Base-by-base conservation (phyloP, 2,797 vertebrate species). In the Falco naumanni region DNA sequence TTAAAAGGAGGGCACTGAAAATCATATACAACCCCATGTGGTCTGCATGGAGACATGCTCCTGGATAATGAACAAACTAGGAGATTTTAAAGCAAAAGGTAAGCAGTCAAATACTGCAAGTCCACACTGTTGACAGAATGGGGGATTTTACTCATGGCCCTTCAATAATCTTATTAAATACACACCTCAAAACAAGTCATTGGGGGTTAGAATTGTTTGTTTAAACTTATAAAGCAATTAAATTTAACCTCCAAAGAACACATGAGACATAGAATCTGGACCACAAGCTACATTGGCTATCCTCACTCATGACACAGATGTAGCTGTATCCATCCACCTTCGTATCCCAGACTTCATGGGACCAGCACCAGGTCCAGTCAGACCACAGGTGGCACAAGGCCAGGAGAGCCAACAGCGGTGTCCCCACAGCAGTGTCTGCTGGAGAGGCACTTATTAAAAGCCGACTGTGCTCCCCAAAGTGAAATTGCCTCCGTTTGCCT, bases 161-260 rank as follows among this genome's bases (percentile, higher is more conserved):
- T 90, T 84, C 72, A 84, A 45, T 65, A 56, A 60, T 45, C 33
- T 71, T 76, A 53, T 31, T 64, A 88, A 96, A 88, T 24, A 45
- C 1, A 56, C n/a, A 47, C 25, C 29, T 69, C 69, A 65, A 92
- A 93, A 25, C 25, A 71, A 84, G 47, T 33, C 10, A 10, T 66
- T 84, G 70, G 18, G 22, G 11, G 31, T 57, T 61, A 57, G 65
- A 66, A 57, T 1, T 39, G 56, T 82, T 90, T 84, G 53, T 22
- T 65, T 59, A 76, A 61, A 87, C 9, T 83, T 10, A 34, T 3
- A 9, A 82, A 31, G 48, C 20, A 76, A 68, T 68, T 71, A 50
- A 74, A 56, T 61, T 57, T 47, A 63, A 81, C 51, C 16, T 33
- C 31, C 37, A 51, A 80, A 89, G 18, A 75, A 25, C 13, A 37